phyloP scores from a whole-genome alignment of 2,888 invertebrate species.

The Esperia sulphurella region DNA sequence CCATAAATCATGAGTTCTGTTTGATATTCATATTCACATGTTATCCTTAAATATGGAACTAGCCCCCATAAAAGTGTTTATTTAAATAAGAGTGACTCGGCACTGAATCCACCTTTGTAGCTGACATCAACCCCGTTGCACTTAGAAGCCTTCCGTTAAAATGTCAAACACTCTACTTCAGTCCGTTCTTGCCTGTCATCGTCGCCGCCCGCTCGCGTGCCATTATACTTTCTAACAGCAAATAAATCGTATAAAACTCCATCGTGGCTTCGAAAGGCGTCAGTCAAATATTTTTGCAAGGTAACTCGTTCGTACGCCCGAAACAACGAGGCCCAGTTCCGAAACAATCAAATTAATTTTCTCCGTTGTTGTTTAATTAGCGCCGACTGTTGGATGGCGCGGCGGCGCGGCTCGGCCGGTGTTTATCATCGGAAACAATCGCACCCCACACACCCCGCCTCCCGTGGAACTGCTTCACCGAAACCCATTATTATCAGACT shows the following conservation, averaged over 20 bases:
- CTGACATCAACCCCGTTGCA: conserved; percentile 45
- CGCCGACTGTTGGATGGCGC: conserved; percentile 70
- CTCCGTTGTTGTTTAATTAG: conserved; percentile 78
- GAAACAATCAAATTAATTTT: conserved; percentile 78
- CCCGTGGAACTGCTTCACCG: conserved; percentile 44
- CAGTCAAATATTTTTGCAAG: conserved; percentile 58
- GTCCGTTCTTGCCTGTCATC: conserved; percentile 54
- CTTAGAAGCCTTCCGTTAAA: conserved; percentile 55
- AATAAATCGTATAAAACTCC: conserved; percentile 43
- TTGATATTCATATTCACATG: neutral
- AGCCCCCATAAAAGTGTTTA: neutral
- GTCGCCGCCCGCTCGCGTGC: conserved; percentile 34
- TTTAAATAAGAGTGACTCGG: neutral
- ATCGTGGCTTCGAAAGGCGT: conserved; percentile 36
- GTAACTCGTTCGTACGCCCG: conserved; percentile 58
- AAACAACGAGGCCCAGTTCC: conserved; percentile 70
- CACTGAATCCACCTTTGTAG: conserved; percentile 11
- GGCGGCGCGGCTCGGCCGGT: conserved; percentile 62
- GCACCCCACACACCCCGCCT: conserved; percentile 30
- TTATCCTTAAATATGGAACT: neutral
- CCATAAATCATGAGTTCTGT: neutral
- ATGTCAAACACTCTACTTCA: conserved; percentile 49
- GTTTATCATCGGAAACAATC: conserved; percentile 78
- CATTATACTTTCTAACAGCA: conserved; percentile 25
- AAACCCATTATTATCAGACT: conserved; percentile 75